These are phyloP conservation scores for Tetragonula clypearis DNA, from an alignment of 1,140 invertebrate genomes.

Conservation along the genomic window DNA sequence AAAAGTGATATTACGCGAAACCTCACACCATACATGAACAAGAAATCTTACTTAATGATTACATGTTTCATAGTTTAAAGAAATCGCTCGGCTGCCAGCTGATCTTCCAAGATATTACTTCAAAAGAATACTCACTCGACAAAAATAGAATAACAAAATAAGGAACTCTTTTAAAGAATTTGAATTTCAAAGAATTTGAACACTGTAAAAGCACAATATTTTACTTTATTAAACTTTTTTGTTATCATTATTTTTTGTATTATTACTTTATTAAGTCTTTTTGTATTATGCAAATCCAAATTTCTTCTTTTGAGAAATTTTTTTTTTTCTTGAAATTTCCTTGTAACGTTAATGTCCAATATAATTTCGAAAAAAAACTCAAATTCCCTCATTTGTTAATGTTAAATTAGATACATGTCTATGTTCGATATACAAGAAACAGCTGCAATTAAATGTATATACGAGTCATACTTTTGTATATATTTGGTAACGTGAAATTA, in stretches of 20 bases:
- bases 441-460: constrained; percentile 9
- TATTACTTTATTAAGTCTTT: neutral
- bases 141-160: neutral
- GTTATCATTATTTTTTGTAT: neutral
- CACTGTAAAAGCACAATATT: neutral
- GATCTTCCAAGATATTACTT: constrained; percentile 38
- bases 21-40: constrained; percentile 68
- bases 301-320: neutral
- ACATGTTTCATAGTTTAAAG: constrained; percentile 9
- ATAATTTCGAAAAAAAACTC: neutral
- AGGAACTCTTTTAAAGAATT: neutral
- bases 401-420: constrained; percentile 9
- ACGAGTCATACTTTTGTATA: constrained; percentile 66
- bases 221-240: neutral
- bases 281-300: neutral
- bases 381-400: constrained; percentile 1
- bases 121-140: constrained; percentile 28
- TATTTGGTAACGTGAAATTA: constrained; percentile 78
- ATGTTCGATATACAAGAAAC: constrained; percentile 5
- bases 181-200: neutral
- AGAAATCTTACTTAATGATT: constrained; percentile 14
- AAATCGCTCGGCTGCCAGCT: constrained; percentile 66
- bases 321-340: neutral
- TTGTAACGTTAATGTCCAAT: neutral
- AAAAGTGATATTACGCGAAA: constrained; percentile 73